Percentiles rank a stretch among this genome's conserved stretches.
phyloP scores from a whole-genome alignment of 2,797 vertebrate genomes.

The Lophotriccus pileatus region DNA sequence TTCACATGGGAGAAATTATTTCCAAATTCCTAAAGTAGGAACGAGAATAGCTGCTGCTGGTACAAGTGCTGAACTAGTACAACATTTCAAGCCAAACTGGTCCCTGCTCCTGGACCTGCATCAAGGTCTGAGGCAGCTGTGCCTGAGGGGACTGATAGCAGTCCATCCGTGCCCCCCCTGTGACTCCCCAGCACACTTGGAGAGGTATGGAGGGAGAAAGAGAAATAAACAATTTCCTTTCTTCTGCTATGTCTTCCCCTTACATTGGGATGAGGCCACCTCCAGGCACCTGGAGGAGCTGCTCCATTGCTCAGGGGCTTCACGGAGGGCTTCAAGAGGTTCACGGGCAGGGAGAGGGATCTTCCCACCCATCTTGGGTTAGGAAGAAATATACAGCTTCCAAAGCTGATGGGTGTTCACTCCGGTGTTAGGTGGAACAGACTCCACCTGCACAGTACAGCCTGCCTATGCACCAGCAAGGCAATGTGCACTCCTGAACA shows the following conservation, averaged over 20 bases:
- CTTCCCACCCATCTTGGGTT: not conserved
- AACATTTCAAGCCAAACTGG: not conserved
- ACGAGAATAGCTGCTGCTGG: not conserved
- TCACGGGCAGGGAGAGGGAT: not conserved
- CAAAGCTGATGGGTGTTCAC: accelerated
- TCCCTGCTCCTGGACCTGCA: not conserved
- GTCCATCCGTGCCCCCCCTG: not conserved
- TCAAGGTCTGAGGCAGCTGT: not conserved
- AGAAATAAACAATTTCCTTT: not conserved
- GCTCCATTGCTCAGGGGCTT: not conserved
- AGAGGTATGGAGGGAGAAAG: not conserved
- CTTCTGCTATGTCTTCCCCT: not conserved
- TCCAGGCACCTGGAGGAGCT: not conserved
- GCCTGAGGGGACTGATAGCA: not conserved
- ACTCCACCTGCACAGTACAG: not conserved
- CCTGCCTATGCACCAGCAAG: not conserved
- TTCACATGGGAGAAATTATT: not conserved
- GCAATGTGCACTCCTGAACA: accelerated
- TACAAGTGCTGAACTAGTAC: not conserved
- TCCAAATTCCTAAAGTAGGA: not conserved
- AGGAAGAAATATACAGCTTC: not conserved
- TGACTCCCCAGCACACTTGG: accelerated
- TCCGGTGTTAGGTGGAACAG: not conserved
- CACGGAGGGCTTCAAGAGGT: not conserved
- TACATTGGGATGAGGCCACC: not conserved